phyloP scores from a whole-genome alignment of 2,797 vertebrate genomes.

The Phylloscopus collybita region DNA sequence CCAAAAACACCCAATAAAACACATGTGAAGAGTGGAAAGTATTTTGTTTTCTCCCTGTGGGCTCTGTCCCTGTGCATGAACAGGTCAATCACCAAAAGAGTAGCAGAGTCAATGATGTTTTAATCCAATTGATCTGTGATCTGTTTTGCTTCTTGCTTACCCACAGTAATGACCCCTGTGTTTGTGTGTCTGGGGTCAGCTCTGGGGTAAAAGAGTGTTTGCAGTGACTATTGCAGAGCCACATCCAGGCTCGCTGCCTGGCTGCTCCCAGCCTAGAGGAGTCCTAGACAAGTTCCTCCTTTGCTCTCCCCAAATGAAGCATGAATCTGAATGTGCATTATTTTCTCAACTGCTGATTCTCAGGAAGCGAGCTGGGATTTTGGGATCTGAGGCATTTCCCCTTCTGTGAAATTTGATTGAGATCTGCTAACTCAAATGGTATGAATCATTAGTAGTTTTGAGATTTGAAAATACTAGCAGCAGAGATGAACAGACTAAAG shows the following conservation, averaged over 20 bases:
- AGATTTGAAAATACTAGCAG: background rate
- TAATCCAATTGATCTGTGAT: background rate
- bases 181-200: background rate
- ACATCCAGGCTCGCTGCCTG: background rate
- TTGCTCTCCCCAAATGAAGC: background rate
- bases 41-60: background rate
- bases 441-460: background rate
- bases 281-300: background rate
- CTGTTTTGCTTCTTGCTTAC: background rate
- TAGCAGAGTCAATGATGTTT: background rate
- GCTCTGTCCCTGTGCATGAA: background rate
- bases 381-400: background rate
- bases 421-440: background rate
- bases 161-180: background rate
- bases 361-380: rapidly evolving
- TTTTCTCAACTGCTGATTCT: background rate
- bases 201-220: background rate
- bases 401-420: background rate
- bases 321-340: background rate
- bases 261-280: background rate
- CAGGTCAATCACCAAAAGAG: background rate
- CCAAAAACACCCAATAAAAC: background rate
- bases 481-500: background rate
- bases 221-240: background rate
- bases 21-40: background rate